Evolutionary conservation across 2,113 vertebrate species (phyloP).

Genomic region (Periophthalmus modestus): DNA sequence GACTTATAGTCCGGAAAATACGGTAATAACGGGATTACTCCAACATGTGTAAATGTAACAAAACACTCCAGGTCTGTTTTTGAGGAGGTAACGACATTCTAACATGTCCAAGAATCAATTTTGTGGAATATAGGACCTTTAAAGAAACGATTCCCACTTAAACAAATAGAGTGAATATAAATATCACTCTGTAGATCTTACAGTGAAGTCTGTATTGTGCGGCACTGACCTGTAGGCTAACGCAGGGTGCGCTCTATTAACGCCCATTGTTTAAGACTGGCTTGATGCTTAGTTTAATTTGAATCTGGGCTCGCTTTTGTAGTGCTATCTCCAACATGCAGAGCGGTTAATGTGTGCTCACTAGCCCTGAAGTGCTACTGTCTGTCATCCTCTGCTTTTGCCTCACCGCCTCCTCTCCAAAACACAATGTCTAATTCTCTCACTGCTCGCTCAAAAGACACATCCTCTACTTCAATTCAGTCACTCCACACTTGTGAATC

Average conservation of each 20-base stretch:
- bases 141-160: no score
- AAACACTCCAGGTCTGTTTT: no score
- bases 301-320: slow-evolving; percentile 69
- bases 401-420: not conserved
- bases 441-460: slow-evolving; percentile 25
- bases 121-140: not conserved
- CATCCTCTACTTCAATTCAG: slow-evolving; percentile 14
- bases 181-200: not conserved
- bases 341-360: slow-evolving; percentile 47
- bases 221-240: not conserved
- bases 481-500: slow-evolving; percentile 6
- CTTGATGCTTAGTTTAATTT: slow-evolving; percentile 75
- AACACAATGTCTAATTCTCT: slow-evolving; percentile 17
- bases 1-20: no score
- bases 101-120: no score
- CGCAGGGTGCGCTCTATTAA: not conserved
- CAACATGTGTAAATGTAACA: no score
- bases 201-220: not conserved
- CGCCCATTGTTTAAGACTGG: slow-evolving; percentile 66
- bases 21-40: no score
- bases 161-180: not conserved
- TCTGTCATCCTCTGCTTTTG: slow-evolving; percentile 32
- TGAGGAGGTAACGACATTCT: no score
- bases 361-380: slow-evolving; percentile 36
- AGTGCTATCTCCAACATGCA: slow-evolving; percentile 72